Evolutionary conservation across 1,140 invertebrate genomes (phyloP), one percentile per base, ranked within the genome.

Genomic region (Oncopodura yosiiana): DNA sequence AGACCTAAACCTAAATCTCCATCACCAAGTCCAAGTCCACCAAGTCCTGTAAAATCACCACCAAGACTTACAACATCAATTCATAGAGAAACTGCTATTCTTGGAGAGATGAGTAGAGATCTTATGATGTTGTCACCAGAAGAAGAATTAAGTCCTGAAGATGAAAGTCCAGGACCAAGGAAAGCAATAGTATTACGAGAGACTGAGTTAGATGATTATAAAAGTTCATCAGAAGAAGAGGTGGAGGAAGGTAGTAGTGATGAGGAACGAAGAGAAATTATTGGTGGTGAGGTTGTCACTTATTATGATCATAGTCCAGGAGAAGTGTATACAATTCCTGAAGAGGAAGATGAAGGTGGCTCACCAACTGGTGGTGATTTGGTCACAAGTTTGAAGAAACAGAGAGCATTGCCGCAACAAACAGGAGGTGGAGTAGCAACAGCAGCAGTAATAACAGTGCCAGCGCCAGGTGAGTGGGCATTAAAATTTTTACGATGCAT

Each of bases 241-340:
- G 56, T 53, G 11, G 24, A 44, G 12, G 60, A 60, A 29, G 53
- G 50, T 53, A 61, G 63, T 26, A 59, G 46, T 26, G 56, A 60
- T 24, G 58, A 66, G 34, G 60, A 63, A 30, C 29, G 49, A 18
- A 54, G 48, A 39, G 42, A 16, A 30, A 41, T 23, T 3, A 12
- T 29, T 37, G 41, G 27, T 18, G 37, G 39, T 24, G 43, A 50
- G 9, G 56, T 49, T 12, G 49, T 32, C 14, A 39, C 66, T 23
- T 70, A 67, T 66, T 74, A 72, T 61, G 73, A 74, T 54, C 72
- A 73, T 58, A 74, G 69, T 62, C 72, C 72, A 5, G 73, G 73
- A 14, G 74, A 74, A 58, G 74, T 76, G 8, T 76, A 77, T 62
- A 75, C 75, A 24, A 76, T 76, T 49, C 73, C 71, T n/a, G 75